phyloP scores from a whole-genome alignment of 1,140 invertebrate genomes.

The Chymomyza costata region DNA sequence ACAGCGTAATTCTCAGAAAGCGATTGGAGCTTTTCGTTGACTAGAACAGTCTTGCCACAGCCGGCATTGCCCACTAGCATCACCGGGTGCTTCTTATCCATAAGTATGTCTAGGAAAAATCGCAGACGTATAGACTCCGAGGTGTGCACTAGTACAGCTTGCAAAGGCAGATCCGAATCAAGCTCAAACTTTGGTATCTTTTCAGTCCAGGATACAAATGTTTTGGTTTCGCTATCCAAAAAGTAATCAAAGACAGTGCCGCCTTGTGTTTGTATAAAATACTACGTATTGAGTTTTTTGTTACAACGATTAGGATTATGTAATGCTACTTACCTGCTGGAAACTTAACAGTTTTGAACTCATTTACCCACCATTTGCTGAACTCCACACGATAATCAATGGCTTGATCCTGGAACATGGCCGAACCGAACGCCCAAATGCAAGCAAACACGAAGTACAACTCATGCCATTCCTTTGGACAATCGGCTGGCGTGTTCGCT shows the following conservation, averaged over 20 bases:
- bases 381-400: constrained; percentile 86
- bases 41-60: constrained; percentile 92
- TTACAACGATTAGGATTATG: not conserved
- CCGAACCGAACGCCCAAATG: constrained; percentile 97
- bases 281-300: not conserved
- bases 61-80: constrained; percentile 96
- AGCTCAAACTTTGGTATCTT: constrained; percentile 92
- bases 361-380: constrained; percentile 97
- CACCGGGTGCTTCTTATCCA: constrained; percentile 90
- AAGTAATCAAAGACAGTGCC: constrained; percentile 98
- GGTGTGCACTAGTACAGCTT: constrained; percentile 95
- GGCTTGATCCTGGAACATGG: constrained; percentile 95
- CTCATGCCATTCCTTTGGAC: constrained; percentile 96
- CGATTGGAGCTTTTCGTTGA: constrained; percentile 88
- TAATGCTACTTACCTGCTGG: constrained; percentile 80
- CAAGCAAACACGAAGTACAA: constrained; percentile 96
- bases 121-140: constrained; percentile 92
- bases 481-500: constrained; percentile 89
- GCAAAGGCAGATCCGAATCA: constrained; percentile 92
- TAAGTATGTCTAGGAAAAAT: constrained; percentile 92
- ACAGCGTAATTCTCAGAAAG: constrained; percentile 92
- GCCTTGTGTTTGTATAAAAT: constrained; percentile 30
- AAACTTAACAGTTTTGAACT: constrained; percentile 97
- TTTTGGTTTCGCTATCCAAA: constrained; percentile 92
- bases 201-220: constrained; percentile 93